Evolutionary conservation across 2,888 invertebrate genomes (phyloP).

Genomic region (Syrphus vitripennis): DNA sequence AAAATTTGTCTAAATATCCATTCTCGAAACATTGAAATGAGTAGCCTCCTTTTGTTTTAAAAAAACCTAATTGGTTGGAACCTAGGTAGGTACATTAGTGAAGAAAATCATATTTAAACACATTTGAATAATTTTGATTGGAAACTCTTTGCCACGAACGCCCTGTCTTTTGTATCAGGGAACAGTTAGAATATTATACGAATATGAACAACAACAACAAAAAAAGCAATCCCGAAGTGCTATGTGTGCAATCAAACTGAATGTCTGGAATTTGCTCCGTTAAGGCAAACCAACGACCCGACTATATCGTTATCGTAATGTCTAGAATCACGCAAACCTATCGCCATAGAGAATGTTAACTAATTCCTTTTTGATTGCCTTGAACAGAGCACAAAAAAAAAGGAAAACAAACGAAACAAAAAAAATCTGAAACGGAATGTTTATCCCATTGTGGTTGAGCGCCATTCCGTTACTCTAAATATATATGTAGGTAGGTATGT

Average conservation of each 20-base stretch:
- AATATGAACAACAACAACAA: too few relatives aligned
- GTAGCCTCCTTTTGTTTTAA: too few relatives aligned
- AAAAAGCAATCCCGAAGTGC: background rate
- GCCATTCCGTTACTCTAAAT: background rate
- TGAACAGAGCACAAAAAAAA: background rate
- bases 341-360: constrained; percentile 45
- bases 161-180: background rate
- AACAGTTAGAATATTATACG: background rate
- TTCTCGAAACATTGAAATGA: too few relatives aligned
- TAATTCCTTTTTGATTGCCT: constrained; percentile 70
- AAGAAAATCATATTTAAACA: too few relatives aligned
- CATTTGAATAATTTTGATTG: too few relatives aligned
- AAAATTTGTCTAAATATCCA: too few relatives aligned
- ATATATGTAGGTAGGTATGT: too few relatives aligned
- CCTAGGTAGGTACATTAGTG: too few relatives aligned
- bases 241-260: constrained; percentile 38
- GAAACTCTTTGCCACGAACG: background rate
- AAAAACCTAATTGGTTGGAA: too few relatives aligned
- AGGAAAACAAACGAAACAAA: background rate
- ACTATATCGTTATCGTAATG: constrained; percentile 33
- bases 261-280: constrained; percentile 50
- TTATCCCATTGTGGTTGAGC: constrained; percentile 41
- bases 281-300: constrained; percentile 29
- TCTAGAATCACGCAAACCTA: constrained; percentile 60
- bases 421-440: constrained; percentile 12